Evolutionary conservation across 2,113 vertebrate genomes (phyloP).

Genomic region (Eublepharis macularius): DNA sequence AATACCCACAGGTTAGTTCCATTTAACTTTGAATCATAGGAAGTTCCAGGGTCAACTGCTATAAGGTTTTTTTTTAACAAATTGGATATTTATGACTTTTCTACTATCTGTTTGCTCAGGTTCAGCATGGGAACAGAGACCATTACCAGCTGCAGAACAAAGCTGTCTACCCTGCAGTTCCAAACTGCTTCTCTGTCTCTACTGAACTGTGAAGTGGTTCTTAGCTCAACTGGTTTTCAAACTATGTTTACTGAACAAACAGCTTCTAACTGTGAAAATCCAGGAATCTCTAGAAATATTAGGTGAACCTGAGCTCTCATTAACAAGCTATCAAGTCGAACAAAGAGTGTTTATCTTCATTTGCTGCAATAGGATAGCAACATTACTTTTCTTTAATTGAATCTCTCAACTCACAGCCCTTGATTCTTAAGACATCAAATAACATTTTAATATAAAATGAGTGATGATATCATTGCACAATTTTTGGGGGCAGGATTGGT

Average conservation of each 20-base stretch:
- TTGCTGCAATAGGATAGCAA: background rate
- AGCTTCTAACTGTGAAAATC: background rate
- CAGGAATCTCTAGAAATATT: background rate
- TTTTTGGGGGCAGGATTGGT: background rate
- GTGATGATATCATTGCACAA: background rate
- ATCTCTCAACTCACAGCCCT: background rate
- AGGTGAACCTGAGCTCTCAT: background rate
- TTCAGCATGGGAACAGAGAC: background rate
- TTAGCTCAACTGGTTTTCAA: background rate
- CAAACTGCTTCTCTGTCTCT: background rate
- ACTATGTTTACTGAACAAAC: too few species aligned
- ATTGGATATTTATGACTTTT: background rate
- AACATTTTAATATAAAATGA: background rate
- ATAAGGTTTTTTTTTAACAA: background rate
- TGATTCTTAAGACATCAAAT: background rate
- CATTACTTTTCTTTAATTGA: background rate
- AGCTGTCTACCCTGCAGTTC: background rate
- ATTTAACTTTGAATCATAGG: too few species aligned
- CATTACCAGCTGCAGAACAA: background rate
- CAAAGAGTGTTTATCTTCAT: background rate
- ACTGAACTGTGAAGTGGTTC: too few species aligned
- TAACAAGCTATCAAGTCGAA: background rate
- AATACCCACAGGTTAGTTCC: too few species aligned
- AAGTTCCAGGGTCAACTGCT: background rate
- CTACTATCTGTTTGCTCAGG: background rate